phyloP scores from a whole-genome alignment of 2,113 vertebrate species.

The Corapipo altera region DNA sequence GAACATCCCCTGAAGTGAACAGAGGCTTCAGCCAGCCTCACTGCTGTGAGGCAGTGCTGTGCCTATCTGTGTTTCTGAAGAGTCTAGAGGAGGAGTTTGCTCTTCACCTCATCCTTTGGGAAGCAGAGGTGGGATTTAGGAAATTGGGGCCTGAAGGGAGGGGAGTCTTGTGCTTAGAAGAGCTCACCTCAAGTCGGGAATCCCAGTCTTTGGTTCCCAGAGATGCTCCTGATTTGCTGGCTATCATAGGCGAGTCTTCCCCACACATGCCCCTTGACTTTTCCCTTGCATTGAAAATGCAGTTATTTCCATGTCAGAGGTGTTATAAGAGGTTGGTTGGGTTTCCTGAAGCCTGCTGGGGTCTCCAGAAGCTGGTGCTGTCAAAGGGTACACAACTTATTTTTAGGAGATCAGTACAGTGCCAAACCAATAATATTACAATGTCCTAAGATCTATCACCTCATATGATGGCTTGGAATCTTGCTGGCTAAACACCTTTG shows the following conservation, averaged over 20 bases:
- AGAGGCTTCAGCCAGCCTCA: not conserved
- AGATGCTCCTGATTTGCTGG: not conserved
- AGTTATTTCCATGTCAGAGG: not conserved
- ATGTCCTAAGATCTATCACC: not conserved
- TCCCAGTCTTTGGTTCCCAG: not conserved
- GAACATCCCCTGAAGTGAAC: not conserved
- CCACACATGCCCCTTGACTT: not conserved
- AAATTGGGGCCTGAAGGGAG: not conserved
- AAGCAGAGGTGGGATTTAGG: not conserved
- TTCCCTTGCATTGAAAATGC: not conserved
- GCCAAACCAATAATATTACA: not conserved
- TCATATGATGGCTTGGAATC: not conserved
- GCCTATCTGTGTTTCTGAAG: not conserved
- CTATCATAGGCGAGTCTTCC: not conserved
- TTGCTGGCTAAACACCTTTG: not conserved
- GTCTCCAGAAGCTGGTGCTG: not conserved
- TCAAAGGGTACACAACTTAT: not conserved
- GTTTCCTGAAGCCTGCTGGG: not conserved
- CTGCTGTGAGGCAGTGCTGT: not conserved
- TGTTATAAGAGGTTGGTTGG: not conserved
- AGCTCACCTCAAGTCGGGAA: not conserved
- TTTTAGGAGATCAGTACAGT: not conserved
- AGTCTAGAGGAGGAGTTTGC: not conserved
- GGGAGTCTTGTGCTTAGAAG: not conserved
- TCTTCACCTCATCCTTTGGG: not conserved